phyloP scores from a whole-genome alignment of 2,888 invertebrate genomes.

The Drosophila sordidapex region DNA sequence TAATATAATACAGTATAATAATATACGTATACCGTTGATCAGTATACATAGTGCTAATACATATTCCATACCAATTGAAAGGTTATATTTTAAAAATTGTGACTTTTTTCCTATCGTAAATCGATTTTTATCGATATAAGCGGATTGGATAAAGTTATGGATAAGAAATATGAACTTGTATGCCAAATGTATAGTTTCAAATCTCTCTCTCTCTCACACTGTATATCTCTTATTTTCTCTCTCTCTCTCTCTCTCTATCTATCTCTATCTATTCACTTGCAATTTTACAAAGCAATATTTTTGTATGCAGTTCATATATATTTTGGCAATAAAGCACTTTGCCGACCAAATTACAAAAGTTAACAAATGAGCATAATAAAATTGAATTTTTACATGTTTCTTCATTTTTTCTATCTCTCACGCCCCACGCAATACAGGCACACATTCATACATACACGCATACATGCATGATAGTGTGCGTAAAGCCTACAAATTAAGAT shows the following conservation, averaged over 20 bases:
- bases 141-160: neutral
- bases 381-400: neutral
- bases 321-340: neutral
- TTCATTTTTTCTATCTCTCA: neutral
- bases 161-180: neutral
- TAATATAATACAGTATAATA: too few species aligned
- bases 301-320: neutral
- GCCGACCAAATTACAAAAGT: neutral
- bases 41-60: neutral
- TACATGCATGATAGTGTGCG: neutral
- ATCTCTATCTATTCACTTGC: too few species aligned
- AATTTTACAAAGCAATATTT: neutral
- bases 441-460: neutral
- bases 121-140: neutral
- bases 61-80: neutral
- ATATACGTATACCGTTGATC: neutral
- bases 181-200: neutral
- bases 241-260: too few species aligned
- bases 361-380: neutral
- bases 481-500: neutral
- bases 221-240: neutral
- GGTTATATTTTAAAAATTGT: neutral
- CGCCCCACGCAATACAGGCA: neutral
- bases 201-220: neutral
- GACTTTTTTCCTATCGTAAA: neutral